A percentile compares a stretch with the other conserved stretches of the same genome.
Evolutionary conservation across 1,140 invertebrate species (phyloP).

Genomic region (Phymorhynchus buccinoides): DNA sequence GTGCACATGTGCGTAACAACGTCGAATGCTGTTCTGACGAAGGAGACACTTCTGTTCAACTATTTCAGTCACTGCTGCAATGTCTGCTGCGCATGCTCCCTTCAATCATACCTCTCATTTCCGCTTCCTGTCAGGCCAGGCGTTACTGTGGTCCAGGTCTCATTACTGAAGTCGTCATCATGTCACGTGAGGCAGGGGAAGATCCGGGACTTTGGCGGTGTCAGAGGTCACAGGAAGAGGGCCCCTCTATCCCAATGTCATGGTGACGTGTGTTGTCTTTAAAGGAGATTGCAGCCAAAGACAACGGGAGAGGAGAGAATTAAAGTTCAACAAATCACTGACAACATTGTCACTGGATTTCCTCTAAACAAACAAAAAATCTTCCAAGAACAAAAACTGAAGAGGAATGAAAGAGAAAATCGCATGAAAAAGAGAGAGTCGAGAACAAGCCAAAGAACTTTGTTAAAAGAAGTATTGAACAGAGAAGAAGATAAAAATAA

Average conservation of each 20-base stretch:
- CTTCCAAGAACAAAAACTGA: neutral
- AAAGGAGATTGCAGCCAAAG: neutral
- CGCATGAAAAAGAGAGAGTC: neutral
- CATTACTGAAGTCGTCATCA: neutral
- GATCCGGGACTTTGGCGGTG: no score
- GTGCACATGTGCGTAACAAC: no score
- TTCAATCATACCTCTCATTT: neutral
- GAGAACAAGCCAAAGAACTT: neutral
- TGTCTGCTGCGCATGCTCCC: no score
- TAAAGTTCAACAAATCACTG: neutral
- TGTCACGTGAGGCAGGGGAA: neutral
- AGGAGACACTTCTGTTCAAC: no score
- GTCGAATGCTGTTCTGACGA: no score
- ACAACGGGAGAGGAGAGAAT: neutral
- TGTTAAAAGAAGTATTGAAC: neutral
- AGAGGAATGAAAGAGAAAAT: neutral
- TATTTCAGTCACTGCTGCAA: no score
- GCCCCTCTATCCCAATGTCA: no score
- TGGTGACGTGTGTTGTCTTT: no score
- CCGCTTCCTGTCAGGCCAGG: neutral
- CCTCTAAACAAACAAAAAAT: neutral
- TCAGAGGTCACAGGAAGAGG: no score
- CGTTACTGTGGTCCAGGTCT: neutral
- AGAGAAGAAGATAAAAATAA: neutral
- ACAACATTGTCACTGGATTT: neutral